Evolutionary conservation across 2,113 vertebrate species (phyloP).

Genomic region (Physeter macrocephalus): DNA sequence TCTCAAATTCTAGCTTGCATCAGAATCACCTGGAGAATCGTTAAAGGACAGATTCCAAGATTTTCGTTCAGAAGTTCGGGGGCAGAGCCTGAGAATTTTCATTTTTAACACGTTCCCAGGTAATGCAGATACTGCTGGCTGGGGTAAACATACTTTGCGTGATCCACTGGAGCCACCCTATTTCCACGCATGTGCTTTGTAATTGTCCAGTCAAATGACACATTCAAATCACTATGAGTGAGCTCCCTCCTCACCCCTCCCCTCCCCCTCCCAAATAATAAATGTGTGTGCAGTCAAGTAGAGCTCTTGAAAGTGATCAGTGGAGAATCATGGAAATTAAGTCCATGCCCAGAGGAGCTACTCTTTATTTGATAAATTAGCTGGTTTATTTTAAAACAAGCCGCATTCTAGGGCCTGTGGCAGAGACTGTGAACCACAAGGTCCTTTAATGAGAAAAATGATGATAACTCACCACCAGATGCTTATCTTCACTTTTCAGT

Average conservation of each 20-base stretch:
- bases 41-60: background rate
- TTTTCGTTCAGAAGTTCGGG: background rate
- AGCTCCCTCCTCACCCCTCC: background rate
- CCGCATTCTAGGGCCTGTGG: background rate
- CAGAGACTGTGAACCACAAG: background rate
- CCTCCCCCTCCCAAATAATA: background rate
- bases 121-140: background rate
- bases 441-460: background rate
- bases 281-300: background rate
- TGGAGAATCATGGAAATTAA: background rate
- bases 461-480: background rate
- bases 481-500: background rate
- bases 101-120: background rate
- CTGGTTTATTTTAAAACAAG: background rate
- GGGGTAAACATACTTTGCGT: background rate
- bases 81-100: background rate
- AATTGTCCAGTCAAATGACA: background rate
- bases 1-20: background rate
- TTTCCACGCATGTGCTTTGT: background rate
- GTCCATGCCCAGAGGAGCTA: background rate
- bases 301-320: background rate
- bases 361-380: background rate
- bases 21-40: background rate
- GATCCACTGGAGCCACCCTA: background rate
- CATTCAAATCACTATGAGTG: background rate